Evolutionary conservation across 2,113 vertebrate species (phyloP).

Genomic region (Apeltes quadracus): DNA sequence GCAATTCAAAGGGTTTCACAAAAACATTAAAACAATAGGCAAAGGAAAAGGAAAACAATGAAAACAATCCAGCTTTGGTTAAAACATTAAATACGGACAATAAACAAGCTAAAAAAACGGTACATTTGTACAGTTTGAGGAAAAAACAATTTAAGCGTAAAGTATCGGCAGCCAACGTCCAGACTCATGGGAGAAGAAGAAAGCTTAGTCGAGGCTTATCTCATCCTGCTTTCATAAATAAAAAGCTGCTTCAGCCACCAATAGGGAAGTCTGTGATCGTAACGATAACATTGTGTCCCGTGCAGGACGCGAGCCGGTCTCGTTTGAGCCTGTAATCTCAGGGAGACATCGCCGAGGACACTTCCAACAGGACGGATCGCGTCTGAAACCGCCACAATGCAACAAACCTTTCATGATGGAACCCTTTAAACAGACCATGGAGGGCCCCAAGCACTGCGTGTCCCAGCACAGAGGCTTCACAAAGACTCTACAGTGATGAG

Average conservation of each 20-base stretch:
- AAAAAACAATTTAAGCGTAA: neutral
- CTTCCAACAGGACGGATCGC: slow-evolving; percentile 31
- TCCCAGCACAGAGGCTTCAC: neutral
- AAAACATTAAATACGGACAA: too few relatives aligned
- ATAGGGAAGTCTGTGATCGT: slow-evolving; percentile 12
- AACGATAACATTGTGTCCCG: slow-evolving; percentile 49
- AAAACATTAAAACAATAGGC: too few relatives aligned
- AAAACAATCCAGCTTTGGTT: too few relatives aligned
- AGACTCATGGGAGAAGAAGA: slow-evolving; percentile 11
- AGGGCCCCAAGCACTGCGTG: neutral
- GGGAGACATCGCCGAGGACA: slow-evolving; percentile 49
- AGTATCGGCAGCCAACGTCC: neutral
- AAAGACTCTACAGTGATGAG: neutral
- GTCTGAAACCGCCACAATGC: slow-evolving; percentile 34
- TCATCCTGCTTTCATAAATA: neutral
- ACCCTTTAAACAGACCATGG: slow-evolving; percentile 13
- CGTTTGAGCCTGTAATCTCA: slow-evolving; percentile 35
- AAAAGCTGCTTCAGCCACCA: neutral
- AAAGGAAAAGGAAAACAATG: too few relatives aligned
- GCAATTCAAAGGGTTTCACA: too few relatives aligned
- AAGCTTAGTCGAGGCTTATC: slow-evolving; percentile 8
- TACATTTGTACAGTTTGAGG: neutral
- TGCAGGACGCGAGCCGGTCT: slow-evolving; percentile 6
- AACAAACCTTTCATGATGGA: slow-evolving; percentile 37
- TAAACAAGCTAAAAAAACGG: too few relatives aligned